phyloP scores from a whole-genome alignment of 2,888 invertebrate species.

The Microchrysa polita region DNA sequence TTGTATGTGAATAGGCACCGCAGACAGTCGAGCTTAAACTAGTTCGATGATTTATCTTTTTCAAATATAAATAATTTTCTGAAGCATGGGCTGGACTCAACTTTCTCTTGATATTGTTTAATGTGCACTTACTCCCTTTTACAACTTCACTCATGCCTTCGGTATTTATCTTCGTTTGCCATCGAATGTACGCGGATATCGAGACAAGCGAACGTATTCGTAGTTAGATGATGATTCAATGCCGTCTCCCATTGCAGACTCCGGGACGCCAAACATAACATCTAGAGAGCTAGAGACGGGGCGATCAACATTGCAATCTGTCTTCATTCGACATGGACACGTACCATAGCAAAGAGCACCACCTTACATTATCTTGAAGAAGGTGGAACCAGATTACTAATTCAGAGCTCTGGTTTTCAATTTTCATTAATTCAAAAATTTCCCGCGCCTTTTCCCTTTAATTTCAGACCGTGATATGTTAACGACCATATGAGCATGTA shows the following conservation, averaged over 20 bases:
- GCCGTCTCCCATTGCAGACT: background rate
- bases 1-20: background rate
- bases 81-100: no score
- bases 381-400: conserved; percentile 7
- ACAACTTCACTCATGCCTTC: background rate
- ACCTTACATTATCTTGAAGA: background rate
- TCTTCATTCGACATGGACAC: background rate
- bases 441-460: background rate
- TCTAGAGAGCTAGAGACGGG: no score
- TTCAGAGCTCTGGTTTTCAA: background rate
- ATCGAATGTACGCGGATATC: background rate
- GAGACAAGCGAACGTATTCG: background rate
- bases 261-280: conserved; percentile 2
- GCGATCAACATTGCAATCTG: background rate
- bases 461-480: background rate
- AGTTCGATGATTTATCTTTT: conserved; percentile 7
- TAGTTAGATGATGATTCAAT: background rate
- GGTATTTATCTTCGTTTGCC: background rate
- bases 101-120: background rate
- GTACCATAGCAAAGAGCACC: background rate
- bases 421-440: conserved; percentile 3
- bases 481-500: background rate
- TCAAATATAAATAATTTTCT: background rate
- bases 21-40: background rate
- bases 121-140: conserved; percentile 17